These are phyloP conservation scores for Apis florea DNA, from an alignment of 1,140 invertebrate species.

Conservation along the genomic window DNA sequence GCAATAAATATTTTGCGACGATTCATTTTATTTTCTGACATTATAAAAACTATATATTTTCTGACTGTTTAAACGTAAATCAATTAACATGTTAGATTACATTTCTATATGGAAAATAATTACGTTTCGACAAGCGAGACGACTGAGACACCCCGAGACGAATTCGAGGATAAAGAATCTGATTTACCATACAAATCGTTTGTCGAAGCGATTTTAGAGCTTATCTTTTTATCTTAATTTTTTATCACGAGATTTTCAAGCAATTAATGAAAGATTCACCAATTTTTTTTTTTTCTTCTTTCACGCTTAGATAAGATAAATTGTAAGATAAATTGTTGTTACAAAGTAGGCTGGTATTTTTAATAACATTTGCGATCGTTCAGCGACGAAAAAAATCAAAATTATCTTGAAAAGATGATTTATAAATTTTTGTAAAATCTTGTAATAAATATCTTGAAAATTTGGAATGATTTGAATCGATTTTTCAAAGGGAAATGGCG, in stretches of 20 bases:
- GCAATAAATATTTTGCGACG: background rate
- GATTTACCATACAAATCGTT: constrained; percentile 11
- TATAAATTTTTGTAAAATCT: background rate
- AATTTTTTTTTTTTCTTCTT: background rate
- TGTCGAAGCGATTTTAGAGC: constrained; percentile 1
- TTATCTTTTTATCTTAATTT: background rate
- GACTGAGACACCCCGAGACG: background rate
- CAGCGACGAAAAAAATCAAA: background rate
- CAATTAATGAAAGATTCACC: background rate
- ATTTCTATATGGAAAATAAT: background rate
- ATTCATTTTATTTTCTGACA: constrained; percentile 16
- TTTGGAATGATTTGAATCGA: background rate
- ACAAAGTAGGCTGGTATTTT: background rate
- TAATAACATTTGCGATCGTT: no score
- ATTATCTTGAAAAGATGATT: background rate
- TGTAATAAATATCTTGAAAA: background rate
- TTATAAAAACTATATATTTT: constrained; percentile 17
- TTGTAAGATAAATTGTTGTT: constrained; percentile 12
- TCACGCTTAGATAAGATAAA: constrained; percentile 15
- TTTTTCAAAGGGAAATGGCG: background rate
- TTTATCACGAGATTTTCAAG: background rate
- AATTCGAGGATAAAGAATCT: background rate
- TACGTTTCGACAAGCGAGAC: background rate
- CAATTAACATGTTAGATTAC: background rate
- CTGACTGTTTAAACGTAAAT: no score